Evolutionary conservation across 2,113 vertebrate genomes (phyloP).

Genomic region (Uropsilus gracilis): DNA sequence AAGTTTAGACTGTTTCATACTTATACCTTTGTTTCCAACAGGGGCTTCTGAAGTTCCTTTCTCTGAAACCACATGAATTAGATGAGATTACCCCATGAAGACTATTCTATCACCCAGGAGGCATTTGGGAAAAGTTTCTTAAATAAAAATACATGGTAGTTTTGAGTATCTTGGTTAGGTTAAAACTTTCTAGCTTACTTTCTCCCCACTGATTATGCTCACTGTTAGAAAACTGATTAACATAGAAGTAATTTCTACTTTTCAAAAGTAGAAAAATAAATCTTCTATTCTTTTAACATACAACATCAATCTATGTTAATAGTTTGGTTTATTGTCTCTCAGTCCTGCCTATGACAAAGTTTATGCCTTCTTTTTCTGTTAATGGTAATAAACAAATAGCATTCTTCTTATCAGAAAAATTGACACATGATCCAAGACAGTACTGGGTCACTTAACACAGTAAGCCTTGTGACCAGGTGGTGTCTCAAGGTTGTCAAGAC

Average conservation of each 20-base stretch:
- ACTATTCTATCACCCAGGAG: neutral
- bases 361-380: neutral
- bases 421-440: neutral
- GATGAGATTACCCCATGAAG: neutral
- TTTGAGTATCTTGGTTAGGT: neutral
- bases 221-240: neutral
- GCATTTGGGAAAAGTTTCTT: neutral
- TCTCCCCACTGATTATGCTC: neutral
- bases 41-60: neutral
- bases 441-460: neutral
- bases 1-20: neutral
- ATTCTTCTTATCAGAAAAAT: neutral
- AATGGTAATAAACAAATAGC: no score
- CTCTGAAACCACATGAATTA: neutral
- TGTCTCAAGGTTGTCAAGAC: neutral
- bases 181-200: constrained; percentile 24
- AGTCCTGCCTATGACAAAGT: constrained; percentile 24
- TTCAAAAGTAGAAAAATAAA: constrained; percentile 46
- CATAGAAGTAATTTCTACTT: constrained; percentile 2
- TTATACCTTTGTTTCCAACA: neutral
- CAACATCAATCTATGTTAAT: neutral
- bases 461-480: neutral
- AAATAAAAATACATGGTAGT: constrained; percentile 4
- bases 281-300: neutral
- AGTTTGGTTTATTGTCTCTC: constrained; percentile 8